These are phyloP conservation scores for Seriola quinqueradiata DNA, from an alignment of 2,113 vertebrate species.

Conservation along the genomic window DNA sequence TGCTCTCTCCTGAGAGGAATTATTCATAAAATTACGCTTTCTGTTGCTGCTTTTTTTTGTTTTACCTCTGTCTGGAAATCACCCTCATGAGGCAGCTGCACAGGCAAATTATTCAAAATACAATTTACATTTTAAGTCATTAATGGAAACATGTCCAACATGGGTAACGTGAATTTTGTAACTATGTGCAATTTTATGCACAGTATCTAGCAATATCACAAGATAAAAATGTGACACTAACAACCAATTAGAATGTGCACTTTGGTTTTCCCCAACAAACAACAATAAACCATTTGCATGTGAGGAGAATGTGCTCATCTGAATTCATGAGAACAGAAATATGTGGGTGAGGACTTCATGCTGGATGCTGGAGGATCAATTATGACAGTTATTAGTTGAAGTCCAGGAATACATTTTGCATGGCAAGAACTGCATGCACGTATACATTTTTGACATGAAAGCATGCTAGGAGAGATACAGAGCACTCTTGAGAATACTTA, in stretches of 20 bases:
- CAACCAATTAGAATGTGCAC: neutral
- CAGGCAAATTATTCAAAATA: neutral
- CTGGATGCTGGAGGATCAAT: neutral
- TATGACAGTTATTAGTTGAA: neutral
- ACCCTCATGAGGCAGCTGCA: neutral
- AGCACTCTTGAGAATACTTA: neutral
- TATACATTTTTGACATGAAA: neutral
- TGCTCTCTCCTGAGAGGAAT: constrained; percentile 37
- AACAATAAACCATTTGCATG: neutral
- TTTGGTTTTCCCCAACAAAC: neutral
- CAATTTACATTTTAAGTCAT: neutral
- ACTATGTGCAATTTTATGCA: neutral
- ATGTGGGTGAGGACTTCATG: neutral
- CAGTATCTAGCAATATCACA: neutral
- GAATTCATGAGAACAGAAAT: neutral
- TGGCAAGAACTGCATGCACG: neutral
- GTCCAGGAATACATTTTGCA: neutral
- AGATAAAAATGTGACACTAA: neutral
- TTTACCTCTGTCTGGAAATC: constrained; percentile 11
- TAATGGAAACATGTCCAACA: neutral
- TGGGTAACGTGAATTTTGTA: neutral
- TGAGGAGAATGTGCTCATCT: neutral
- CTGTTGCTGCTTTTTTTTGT: neutral
- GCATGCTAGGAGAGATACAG: neutral
- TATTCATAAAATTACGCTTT: constrained; percentile 50